phyloP scores from a whole-genome alignment of 2,888 invertebrate genomes.

The Atrina japonica region DNA sequence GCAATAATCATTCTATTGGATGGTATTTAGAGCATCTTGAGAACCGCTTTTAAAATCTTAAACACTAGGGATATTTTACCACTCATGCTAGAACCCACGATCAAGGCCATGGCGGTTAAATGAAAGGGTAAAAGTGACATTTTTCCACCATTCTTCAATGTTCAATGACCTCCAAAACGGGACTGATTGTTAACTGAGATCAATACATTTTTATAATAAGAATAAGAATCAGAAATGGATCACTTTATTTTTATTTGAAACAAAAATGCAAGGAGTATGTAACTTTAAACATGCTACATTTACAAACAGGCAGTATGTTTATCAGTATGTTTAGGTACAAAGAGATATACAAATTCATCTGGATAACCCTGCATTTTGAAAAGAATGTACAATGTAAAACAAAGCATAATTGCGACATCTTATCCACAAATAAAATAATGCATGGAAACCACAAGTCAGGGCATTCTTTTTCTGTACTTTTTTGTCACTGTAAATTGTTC shows the following conservation, averaged over 20 bases:
- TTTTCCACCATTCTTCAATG: constrained; percentile 1
- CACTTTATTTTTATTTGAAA: no score
- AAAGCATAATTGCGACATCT: no score
- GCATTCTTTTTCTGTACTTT: constrained; percentile 6
- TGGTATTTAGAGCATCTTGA: constrained; percentile 21
- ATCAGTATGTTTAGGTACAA: no score
- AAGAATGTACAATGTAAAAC: no score
- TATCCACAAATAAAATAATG: constrained; percentile 27
- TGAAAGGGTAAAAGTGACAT: constrained; percentile 8
- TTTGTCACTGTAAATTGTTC: neutral
- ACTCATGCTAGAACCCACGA: constrained; percentile 4
- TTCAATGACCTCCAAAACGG: neutral
- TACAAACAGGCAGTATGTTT: no score
- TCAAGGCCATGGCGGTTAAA: neutral
- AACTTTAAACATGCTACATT: no score
- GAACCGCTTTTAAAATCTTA: constrained; percentile 1
- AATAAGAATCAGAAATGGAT: constrained; percentile 5
- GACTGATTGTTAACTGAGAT: neutral
- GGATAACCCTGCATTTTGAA: no score
- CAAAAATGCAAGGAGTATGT: no score
- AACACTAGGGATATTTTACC: constrained; percentile 20
- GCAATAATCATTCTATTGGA: constrained; percentile 26
- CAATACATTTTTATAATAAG: neutral
- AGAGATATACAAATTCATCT: no score
- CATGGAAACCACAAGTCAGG: constrained; percentile 21